A percentile compares a stretch with the other conserved stretches of the same genome.
These are phyloP conservation scores for Dipus sagitta DNA, from an alignment of 2,797 vertebrate genomes.

Conservation along the genomic window DNA sequence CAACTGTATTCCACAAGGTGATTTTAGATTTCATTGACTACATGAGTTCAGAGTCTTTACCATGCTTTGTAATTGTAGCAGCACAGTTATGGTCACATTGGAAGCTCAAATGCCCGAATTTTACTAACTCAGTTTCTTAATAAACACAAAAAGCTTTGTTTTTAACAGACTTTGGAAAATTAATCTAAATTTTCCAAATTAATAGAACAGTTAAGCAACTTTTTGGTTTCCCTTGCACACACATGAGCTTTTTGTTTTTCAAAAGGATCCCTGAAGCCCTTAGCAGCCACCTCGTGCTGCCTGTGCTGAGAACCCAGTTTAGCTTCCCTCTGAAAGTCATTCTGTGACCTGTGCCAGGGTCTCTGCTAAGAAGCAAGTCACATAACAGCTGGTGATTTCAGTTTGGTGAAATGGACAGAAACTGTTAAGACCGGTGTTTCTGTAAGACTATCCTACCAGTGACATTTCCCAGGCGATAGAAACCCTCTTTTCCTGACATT, in stretches of 20 bases:
- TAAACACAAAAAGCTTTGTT: conserved; percentile 36
- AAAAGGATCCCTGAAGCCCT: neutral
- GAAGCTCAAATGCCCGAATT: conserved; percentile 20
- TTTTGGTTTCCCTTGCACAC: neutral
- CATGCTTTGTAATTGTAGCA: neutral
- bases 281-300: neutral
- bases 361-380: neutral
- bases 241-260: conserved; percentile 27
- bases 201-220: neutral
- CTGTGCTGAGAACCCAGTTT: neutral
- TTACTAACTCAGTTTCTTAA: conserved; percentile 47
- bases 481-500: conserved; percentile 32
- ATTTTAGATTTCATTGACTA: conserved; percentile 52
- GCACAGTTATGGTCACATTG: conserved; percentile 36
- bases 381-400: conserved; percentile 5
- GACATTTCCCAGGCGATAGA: conserved; percentile 5
- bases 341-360: neutral
- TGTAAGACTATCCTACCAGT: neutral
- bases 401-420: conserved; percentile 20
- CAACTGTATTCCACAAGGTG: conserved; percentile 38
- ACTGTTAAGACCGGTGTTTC: neutral
- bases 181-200: conserved; percentile 29
- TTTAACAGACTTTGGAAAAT: conserved; percentile 61
- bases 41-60: conserved; percentile 21
- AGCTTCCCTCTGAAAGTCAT: neutral